Evolutionary conservation across 2,888 invertebrate species (phyloP).

Genomic region (Corythucha ciliata): DNA sequence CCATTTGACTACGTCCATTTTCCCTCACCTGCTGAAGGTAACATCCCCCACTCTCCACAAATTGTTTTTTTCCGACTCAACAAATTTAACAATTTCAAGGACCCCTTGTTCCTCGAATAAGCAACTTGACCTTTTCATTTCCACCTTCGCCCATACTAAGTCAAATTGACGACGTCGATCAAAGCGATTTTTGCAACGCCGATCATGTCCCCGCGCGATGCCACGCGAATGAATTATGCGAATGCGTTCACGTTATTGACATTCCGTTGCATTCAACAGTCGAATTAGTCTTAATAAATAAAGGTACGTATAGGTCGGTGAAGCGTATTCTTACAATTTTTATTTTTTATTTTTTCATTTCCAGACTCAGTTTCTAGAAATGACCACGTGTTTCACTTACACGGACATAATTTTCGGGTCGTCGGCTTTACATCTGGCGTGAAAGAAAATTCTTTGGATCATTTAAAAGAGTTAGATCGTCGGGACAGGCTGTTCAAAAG

Average conservation of each 20-base stretch:
- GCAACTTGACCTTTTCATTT: conserved; percentile 64
- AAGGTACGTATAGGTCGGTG: conserved; percentile 52
- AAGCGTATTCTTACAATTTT: conserved; percentile 18
- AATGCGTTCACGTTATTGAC: conserved; percentile 63
- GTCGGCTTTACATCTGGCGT: conserved; percentile 52
- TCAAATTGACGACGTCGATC: conserved; percentile 52
- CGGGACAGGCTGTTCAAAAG: conserved; percentile 48
- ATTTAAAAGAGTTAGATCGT: conserved; percentile 50
- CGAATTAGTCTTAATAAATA: conserved; percentile 63
- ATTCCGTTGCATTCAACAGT: conserved; percentile 59
- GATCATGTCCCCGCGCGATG: conserved; percentile 24
- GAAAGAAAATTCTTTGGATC: conserved; percentile 45
- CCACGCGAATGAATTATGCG: conserved; percentile 45
- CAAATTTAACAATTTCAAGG: too few relatives aligned
- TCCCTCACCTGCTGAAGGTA: too few relatives aligned
- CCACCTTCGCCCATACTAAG: conserved; percentile 70
- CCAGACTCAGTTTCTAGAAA: conserved; percentile 22
- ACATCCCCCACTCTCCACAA: too few relatives aligned
- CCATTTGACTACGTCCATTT: conserved; percentile 50
- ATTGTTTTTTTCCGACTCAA: too few relatives aligned
- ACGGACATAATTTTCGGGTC: conserved; percentile 63
- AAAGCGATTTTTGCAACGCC: conserved; percentile 44
- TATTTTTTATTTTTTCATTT: conserved; percentile 13
- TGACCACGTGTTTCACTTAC: conserved; percentile 62
- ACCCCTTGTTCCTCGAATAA: conserved; percentile 44